A percentile compares a stretch with the other conserved stretches of the same genome.
phyloP scores from a whole-genome alignment of 2,113 vertebrate genomes.

The Boleophthalmus pectinirostris region DNA sequence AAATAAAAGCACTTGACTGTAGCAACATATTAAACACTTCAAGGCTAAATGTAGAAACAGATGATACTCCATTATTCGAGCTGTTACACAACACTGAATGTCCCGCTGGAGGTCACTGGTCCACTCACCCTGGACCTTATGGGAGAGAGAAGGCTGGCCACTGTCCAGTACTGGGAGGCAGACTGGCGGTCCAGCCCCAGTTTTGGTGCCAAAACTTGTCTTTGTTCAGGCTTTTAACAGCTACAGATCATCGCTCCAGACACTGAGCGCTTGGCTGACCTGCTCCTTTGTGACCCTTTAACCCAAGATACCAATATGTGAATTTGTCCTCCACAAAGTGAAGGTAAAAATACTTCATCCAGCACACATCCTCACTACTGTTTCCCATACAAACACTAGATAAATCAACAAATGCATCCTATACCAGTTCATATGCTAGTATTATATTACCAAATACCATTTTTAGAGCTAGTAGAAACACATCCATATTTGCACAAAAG shows the following conservation, averaged over 20 bases:
- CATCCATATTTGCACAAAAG: neutral
- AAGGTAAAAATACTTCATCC: neutral
- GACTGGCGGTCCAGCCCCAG: slow-evolving; percentile 51
- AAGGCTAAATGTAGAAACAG: slow-evolving; percentile 14
- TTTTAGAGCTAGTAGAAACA: neutral
- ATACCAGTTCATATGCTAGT: no score
- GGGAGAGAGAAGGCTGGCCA: slow-evolving; percentile 43
- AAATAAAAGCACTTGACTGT: slow-evolving; percentile 26
- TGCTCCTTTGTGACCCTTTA: slow-evolving; percentile 28
- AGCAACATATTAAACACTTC: slow-evolving; percentile 39
- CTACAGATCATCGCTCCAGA: slow-evolving; percentile 55
- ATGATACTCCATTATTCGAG: slow-evolving; percentile 33
- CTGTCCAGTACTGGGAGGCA: slow-evolving; percentile 48
- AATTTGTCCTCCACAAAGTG: neutral
- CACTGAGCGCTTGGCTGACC: slow-evolving; percentile 53
- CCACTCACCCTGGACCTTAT: slow-evolving; percentile 50
- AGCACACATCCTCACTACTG: neutral
- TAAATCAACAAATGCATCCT: neutral
- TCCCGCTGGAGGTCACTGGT: slow-evolving; percentile 45
- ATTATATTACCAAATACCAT: neutral
- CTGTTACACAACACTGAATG: slow-evolving; percentile 29
- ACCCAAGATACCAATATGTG: neutral
- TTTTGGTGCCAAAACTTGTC: slow-evolving; percentile 44
- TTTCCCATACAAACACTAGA: neutral
- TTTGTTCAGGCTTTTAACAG: slow-evolving; percentile 45